Evolutionary conservation across 2,797 vertebrate species (phyloP), one percentile per base, ranked within the genome.

Genomic region (Sphenodon punctatus): DNA sequence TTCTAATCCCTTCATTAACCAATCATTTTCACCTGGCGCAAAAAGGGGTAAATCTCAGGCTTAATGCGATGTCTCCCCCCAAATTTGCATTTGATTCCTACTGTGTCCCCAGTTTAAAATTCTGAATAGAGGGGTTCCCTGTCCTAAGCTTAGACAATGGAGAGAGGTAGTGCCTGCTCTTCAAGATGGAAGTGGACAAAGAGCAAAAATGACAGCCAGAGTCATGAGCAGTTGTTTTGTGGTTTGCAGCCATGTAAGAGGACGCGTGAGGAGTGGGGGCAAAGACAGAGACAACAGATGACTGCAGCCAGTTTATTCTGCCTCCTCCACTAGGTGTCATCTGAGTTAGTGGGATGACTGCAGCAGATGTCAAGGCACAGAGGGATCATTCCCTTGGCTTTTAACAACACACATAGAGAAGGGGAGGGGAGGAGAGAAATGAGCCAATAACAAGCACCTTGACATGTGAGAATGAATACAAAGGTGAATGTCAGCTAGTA

Each of bases 161-260:
- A 63, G 88, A 92, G 86, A 86, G 86, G 83, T 87, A 86, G 73
- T 88, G 90, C 82, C 67, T 86, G n/a, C n/a, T n/a, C 87, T 88
- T 88, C 86, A 80, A 86, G 80, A 84, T 60, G 86, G 63, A 53
- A 90, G 81, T 59, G 87, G 90, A 89, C 91, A 88, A 90, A 93
- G 92, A 92, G 76, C 43, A 69, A 84, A 90, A 88, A 82, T 79
- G 89, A 92, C 89, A 93, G 92, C 90, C 91, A 84, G 92, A 93
- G 89, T 90, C 90, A 89, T 85, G 82, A 91, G 76, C 78, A 91
- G 85, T 91, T 93, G 89, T 91, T 93, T 93, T 92, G 92, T 45
- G 89, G 78, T 92, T 90, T 89, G 84, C 77, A 75, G 59, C 30
- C 91, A 75, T 87, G 86, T 91, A 84, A 88, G 10, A 23, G 85